phyloP scores from a whole-genome alignment of 2,113 vertebrate genomes.

The Cairina moschata region DNA sequence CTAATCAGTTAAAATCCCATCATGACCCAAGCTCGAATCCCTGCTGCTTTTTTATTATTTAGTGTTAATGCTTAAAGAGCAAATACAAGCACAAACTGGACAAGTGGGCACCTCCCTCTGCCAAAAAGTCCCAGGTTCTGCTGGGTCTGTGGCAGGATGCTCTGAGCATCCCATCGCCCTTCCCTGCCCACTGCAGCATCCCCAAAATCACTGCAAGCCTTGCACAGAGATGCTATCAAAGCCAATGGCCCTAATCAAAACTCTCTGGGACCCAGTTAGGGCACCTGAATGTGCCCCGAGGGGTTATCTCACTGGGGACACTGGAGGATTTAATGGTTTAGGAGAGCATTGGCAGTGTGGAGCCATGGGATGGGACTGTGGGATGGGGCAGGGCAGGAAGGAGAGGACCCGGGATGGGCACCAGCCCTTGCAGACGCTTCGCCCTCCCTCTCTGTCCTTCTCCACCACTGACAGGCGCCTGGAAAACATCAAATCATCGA shows the following conservation, averaged over 20 bases:
- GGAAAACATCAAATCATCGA: neutral
- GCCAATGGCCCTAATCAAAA: rapidly evolving
- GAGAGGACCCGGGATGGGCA: neutral
- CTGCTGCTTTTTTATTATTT: neutral
- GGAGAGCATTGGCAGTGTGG: neutral
- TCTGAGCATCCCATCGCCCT: neutral
- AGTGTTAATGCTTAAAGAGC: neutral
- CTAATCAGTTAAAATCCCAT: neutral
- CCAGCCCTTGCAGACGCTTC: neutral
- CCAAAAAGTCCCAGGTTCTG: neutral
- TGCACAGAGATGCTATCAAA: rapidly evolving
- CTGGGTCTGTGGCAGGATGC: rapidly evolving
- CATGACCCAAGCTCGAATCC: neutral
- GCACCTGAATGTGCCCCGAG: rapidly evolving
- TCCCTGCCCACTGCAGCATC: neutral
- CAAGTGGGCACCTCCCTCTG: neutral
- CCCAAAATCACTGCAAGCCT: rapidly evolving
- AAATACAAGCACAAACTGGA: neutral
- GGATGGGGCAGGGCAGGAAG: neutral
- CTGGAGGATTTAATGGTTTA: neutral
- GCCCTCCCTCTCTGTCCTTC: neutral
- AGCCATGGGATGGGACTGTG: rapidly evolving
- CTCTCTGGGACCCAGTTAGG: rapidly evolving
- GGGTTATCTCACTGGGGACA: neutral
- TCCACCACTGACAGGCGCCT: rapidly evolving